Percentiles rank a stretch among this genome's conserved stretches.
Evolutionary conservation across 1,140 invertebrate species (phyloP).

Genomic region (Dryas iulia): DNA sequence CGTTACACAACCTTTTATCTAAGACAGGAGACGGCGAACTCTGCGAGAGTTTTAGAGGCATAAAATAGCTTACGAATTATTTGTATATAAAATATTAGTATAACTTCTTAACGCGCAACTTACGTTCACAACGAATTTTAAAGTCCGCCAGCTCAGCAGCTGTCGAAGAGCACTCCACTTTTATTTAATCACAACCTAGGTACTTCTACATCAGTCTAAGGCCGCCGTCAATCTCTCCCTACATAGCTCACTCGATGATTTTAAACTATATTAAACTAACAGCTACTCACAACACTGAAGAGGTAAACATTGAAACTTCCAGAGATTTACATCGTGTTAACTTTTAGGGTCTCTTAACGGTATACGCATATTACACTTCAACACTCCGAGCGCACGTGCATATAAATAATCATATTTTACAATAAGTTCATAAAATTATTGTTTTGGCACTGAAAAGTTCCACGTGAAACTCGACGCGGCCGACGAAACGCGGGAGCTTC

Average conservation of each 20-base stretch:
- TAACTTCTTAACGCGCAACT: slow-evolving; percentile 66
- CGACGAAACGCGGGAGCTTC: slow-evolving; percentile 37
- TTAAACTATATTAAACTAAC: slow-evolving; percentile 46
- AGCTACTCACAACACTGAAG: slow-evolving; percentile 76
- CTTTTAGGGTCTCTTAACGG: slow-evolving; percentile 37
- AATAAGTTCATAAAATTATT: slow-evolving; percentile 44
- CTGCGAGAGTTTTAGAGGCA: background rate
- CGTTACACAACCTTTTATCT: slow-evolving; percentile 49
- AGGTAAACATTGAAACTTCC: slow-evolving; percentile 70
- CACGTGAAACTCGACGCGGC: slow-evolving; percentile 50
- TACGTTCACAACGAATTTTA: slow-evolving; percentile 62
- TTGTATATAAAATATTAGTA: slow-evolving; percentile 55
- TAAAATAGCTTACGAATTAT: slow-evolving; percentile 6
- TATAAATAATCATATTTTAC: slow-evolving; percentile 45
- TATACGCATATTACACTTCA: slow-evolving; percentile 49
- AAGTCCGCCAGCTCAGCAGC: slow-evolving; percentile 41
- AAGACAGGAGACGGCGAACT: slow-evolving; percentile 15
- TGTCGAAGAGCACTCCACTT: slow-evolving; percentile 33
- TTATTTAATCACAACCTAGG: slow-evolving; percentile 69
- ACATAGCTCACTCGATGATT: slow-evolving; percentile 50
- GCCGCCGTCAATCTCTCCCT: slow-evolving; percentile 29
- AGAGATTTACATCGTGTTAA: slow-evolving; percentile 59
- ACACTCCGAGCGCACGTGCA: slow-evolving; percentile 41
- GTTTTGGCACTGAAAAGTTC: slow-evolving; percentile 67
- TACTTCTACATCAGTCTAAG: slow-evolving; percentile 40